Base-by-base conservation (phyloP, 2,113 vertebrate genomes). In the Zingel zingel region DNA sequence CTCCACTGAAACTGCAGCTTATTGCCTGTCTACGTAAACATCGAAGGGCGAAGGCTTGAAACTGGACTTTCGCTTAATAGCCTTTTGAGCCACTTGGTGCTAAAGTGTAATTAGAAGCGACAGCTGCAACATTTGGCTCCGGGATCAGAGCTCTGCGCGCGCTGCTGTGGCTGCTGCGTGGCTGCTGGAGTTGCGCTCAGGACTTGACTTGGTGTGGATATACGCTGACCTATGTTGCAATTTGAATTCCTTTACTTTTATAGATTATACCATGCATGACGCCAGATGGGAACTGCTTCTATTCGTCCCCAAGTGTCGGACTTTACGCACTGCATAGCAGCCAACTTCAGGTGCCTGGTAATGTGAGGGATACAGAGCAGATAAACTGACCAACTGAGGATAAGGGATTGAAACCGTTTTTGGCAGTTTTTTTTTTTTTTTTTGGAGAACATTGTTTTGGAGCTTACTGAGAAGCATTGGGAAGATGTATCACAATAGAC, bases 311-410 rank as follows among this genome's bases (percentile, higher is more conserved):
- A 50, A 70, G 63, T 75, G 47, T 77, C 25, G 86, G 85, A 87
- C 78, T 83, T 74, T 79, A 58, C 74, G 58, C 87, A 30, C 73
- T 4, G 59, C 65, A 30, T 70, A n/a, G 66, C 54, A 43, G 48
- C 57, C 89, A 93, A 93, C 86, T 94, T 92, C 63, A 30, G 66
- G 78, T 81, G 21, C 50, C 70, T 16, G 82, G 58, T 68, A n/a
- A 74, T 73, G 74, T 54, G 66, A 69, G 84, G 76, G 72, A 90
- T 45, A 14, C 64, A 54, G 73, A 76, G 53, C 57, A 66, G 54
- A 76, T 51, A 12, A 75, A 74, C 57, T 51, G 77, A 79, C 30
- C 68, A n/a, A n/a, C 43, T 61, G 68, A 81, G 63, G 36, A 73
- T 14, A 47, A n/a, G 13, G 62, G 66, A 70, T 48, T 71, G 70